These are phyloP conservation scores for Lysandra coridon DNA, from an alignment of 2,888 invertebrate species.

Conservation along the genomic window DNA sequence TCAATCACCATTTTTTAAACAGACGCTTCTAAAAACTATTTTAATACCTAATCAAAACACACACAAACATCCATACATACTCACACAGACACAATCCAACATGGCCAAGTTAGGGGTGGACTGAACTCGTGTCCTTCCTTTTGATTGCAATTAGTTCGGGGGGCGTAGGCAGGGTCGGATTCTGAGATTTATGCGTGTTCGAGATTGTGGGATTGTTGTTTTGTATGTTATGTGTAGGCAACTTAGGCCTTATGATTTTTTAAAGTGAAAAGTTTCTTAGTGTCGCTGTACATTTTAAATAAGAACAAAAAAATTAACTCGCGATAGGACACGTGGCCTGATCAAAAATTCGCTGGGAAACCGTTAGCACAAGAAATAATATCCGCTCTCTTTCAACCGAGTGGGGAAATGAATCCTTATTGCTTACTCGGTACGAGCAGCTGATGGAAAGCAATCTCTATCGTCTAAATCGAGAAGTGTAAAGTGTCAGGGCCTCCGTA, in stretches of 20 bases:
- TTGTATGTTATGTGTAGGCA: not conserved
- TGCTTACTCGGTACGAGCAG: too few species aligned
- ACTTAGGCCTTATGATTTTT: not conserved
- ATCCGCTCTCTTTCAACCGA: too few species aligned
- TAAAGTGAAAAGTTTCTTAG: too few species aligned
- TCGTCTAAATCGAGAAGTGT: too few species aligned
- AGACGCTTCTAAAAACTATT: not conserved
- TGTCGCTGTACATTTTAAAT: too few species aligned
- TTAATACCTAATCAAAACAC: constrained; percentile 37
- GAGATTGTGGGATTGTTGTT: constrained; percentile 42
- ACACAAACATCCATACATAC: constrained; percentile 47
- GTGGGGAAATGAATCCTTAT: too few species aligned
- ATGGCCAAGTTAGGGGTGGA: constrained; percentile 77
- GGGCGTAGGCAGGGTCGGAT: constrained; percentile 24
- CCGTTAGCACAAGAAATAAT: too few species aligned
- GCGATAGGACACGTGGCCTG: too few species aligned
- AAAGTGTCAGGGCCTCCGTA: too few species aligned
- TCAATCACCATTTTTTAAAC: not conserved
- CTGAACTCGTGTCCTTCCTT: constrained; percentile 79
- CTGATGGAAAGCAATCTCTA: too few species aligned
- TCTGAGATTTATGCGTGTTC: constrained; percentile 29
- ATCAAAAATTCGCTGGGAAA: too few species aligned
- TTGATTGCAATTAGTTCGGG: constrained; percentile 80
- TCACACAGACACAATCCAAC: constrained; percentile 64
- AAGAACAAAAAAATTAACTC: too few species aligned